A percentile compares a stretch with the other conserved stretches of the same genome.
Evolutionary conservation across 2,888 invertebrate genomes (phyloP).

Genomic region (Tenthredo distinguenda): DNA sequence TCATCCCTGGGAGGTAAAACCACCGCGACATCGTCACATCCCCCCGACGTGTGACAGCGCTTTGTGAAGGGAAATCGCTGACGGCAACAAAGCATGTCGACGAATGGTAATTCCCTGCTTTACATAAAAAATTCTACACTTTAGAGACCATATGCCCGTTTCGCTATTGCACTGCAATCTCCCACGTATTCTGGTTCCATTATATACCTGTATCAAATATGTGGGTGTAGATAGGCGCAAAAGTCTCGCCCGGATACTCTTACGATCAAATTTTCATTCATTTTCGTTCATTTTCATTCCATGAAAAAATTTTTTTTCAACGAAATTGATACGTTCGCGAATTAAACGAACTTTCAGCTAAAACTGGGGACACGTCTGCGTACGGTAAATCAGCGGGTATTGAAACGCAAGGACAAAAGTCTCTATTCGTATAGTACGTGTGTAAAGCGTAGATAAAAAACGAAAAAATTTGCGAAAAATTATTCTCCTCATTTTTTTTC

Average conservation of each 20-base stretch:
- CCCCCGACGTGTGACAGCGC: conserved; percentile 7
- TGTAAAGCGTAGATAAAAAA: not conserved
- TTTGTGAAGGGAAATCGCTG: conserved; percentile 47
- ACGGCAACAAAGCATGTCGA: conserved; percentile 48
- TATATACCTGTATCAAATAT: not conserved
- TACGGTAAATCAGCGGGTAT: no score
- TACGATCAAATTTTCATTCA: not conserved
- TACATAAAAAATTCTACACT: conserved; percentile 20
- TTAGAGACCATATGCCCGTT: not conserved
- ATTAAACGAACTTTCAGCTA: not conserved
- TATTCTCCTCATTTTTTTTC: no score
- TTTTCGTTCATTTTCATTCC: not conserved
- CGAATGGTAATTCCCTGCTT: conserved; percentile 50
- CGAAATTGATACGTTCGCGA: not conserved
- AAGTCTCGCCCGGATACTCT: not conserved
- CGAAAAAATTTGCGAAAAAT: no score
- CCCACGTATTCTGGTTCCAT: not conserved
- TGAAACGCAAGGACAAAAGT: no score
- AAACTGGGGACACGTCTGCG: no score
- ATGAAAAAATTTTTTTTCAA: not conserved
- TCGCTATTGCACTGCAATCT: not conserved
- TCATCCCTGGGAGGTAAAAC: not conserved
- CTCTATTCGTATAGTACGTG: no score
- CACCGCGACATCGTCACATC: conserved; percentile 13
- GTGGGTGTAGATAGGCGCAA: not conserved